Evolutionary conservation across 2,888 invertebrate genomes (phyloP), one percentile per base, ranked within the genome.

Genomic region (Galeruca laticollis): DNA sequence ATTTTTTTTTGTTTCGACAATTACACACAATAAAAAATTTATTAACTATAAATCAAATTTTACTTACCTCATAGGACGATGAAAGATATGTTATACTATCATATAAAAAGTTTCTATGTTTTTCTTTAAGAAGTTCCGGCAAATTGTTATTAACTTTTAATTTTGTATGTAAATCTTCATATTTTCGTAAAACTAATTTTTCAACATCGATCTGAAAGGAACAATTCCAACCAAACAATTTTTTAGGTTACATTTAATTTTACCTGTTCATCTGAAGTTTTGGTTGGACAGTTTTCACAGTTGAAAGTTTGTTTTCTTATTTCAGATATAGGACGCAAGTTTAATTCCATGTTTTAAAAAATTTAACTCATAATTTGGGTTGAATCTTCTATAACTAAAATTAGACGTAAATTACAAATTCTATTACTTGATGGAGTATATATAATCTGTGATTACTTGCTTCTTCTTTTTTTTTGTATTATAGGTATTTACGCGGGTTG

Each of bases 71-170:
- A 73, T 95, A 96, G 72, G 89, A 88, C 70, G 87, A 86, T 52
- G 93, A 91, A 76, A 97, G 86, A 79, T 88, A 86, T 54, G 87
- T 87, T 26, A 97, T 83, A 80, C 91, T 93, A 76, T 88, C 89
- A 78, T 90, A 90, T 66, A 97, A 86, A 83, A 91, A 89, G 75
- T 88, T 84, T 76, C 88, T 87, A 83, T 94, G 93, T 76, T 88
- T 87, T 69, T 89, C 86, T 80, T 90, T 89, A 60, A 89, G 87
- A 33, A 93, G 85, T 70, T 87, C 83, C 1, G 94, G 91, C 70
- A 90, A 85, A 70, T 89, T 89, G 65, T 88, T 83, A 75, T 90
- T 89, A 21, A 88, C 77, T 75, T 86, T 86, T 51, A 87, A 85
- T 62, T 86, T 79, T 71, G 87, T 84, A 68, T 86, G 85, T 73